phyloP scores from a whole-genome alignment of 2,888 invertebrate genomes.

The Pardosa pseudoannulata region DNA sequence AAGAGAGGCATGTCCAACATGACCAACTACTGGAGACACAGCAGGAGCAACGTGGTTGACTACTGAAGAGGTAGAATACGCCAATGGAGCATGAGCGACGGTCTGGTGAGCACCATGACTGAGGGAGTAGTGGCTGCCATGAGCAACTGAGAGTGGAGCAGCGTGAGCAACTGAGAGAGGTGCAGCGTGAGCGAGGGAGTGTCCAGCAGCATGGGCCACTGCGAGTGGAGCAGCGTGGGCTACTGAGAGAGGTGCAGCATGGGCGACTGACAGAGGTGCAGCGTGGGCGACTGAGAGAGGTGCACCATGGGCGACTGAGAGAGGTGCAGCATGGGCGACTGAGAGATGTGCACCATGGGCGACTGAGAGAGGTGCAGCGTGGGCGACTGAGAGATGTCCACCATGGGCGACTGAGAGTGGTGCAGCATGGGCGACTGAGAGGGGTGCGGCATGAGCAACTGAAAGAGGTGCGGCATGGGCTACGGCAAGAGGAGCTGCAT shows the following conservation, averaged over 20 bases:
- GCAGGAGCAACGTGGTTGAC: neutral
- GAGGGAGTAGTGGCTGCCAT: neutral
- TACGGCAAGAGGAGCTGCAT: conserved; percentile 12
- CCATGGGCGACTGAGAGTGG: neutral
- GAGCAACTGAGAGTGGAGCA: neutral
- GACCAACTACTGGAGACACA: neutral
- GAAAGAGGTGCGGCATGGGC: neutral
- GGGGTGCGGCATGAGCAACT: neutral
- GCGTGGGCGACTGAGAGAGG: neutral
- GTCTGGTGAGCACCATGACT: neutral
- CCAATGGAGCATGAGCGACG: neutral
- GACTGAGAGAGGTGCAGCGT: neutral
- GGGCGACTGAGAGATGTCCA: conserved; percentile 25
- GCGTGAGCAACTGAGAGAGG: neutral
- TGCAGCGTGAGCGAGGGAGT: conserved; percentile 2
- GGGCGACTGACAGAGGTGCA: conserved; percentile 39
- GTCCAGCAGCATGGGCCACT: neutral
- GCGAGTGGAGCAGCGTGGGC: neutral
- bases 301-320: neutral
- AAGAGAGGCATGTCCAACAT: conserved; percentile 3
- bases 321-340: neutral
- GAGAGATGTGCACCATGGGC: neutral
- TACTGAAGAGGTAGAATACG: neutral
- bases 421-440: conserved; percentile 1
- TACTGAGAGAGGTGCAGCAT: conserved; percentile 26